Conservation (phyloP, 2,113 vertebrate species). For the Lophius piscatorius region DNA sequence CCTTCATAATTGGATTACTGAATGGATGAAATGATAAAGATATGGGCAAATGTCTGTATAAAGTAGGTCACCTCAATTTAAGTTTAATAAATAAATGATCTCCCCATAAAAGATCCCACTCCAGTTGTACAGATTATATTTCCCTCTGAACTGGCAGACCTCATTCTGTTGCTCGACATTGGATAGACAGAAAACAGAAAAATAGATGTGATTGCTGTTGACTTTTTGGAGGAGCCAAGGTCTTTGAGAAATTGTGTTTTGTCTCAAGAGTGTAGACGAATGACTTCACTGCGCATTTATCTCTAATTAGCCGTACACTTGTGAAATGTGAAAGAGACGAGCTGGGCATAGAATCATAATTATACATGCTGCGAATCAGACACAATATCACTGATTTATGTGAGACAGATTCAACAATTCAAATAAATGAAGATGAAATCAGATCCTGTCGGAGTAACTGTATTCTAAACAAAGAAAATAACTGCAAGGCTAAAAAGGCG, state of each 20-base stretch:
- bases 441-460: not conserved
- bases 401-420: slow-evolving; percentile 31
- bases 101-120: slow-evolving; percentile 13
- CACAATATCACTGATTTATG: slow-evolving; percentile 14
- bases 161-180: too few relatives aligned
- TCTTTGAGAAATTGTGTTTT: slow-evolving; percentile 19
- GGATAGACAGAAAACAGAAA: slow-evolving; percentile 35
- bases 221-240: slow-evolving; percentile 20
- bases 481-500: not conserved
- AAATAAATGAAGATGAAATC: slow-evolving; percentile 29
- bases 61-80: slow-evolving; percentile 34
- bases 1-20: not conserved
- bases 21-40: slow-evolving; percentile 7
- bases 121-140: slow-evolving; percentile 8
- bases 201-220: slow-evolving; percentile 25
- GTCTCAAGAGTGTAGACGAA: slow-evolving; percentile 1
- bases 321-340: slow-evolving; percentile 18
- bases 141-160: too few relatives aligned
- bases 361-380: slow-evolving; percentile 7
- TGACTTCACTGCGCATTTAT: slow-evolving; percentile 8
- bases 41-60: slow-evolving; percentile 4
- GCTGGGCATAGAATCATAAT: slow-evolving; percentile 15
- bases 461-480: slow-evolving; percentile 13
- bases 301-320: slow-evolving; percentile 37
- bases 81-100: too few relatives aligned